Evolutionary conservation across 1,140 invertebrate species (phyloP).

Genomic region (Calliphora vicina): DNA sequence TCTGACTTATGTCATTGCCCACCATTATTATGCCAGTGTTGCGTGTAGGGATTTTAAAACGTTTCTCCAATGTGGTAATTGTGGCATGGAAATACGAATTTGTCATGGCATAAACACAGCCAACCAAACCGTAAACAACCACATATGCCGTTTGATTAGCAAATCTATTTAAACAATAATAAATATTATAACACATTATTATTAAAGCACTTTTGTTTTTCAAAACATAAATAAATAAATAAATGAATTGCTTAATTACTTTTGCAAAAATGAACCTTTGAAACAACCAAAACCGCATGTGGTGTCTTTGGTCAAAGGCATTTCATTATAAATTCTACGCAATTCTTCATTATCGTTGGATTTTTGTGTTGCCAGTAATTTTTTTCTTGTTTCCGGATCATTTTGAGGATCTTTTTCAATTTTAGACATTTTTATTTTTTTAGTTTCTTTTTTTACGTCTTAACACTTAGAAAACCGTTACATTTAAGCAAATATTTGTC

Average conservation of each 20-base stretch:
- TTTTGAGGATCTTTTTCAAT: background rate
- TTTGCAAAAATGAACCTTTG: slow-evolving; percentile 67
- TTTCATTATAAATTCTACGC: background rate
- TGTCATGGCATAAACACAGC: slow-evolving; percentile 74
- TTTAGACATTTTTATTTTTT: background rate
- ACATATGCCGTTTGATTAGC: slow-evolving; percentile 80
- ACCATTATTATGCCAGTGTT: slow-evolving; percentile 76
- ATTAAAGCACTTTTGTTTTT: background rate
- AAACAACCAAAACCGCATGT: slow-evolving; percentile 71
- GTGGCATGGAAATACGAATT: slow-evolving; percentile 80
- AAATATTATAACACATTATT: background rate
- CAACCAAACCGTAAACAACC: slow-evolving; percentile 74
- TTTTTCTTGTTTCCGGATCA: slow-evolving; percentile 5
- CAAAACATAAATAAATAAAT: background rate
- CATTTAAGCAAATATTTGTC: background rate
- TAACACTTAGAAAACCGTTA: background rate
- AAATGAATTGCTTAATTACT: slow-evolving; percentile 35
- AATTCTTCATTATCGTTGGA: slow-evolving; percentile 1
- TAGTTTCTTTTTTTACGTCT: background rate
- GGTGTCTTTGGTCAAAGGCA: slow-evolving; percentile 65
- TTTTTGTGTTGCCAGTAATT: slow-evolving; percentile 20
- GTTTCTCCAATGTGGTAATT: slow-evolving; percentile 81
- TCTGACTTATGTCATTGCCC: slow-evolving; percentile 68
- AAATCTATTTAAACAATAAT: slow-evolving; percentile 55
- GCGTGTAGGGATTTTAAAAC: slow-evolving; percentile 79